A percentile compares a stretch with the other conserved stretches of the same genome.
Conservation (phyloP, 2,113 vertebrate genomes). For the Probosciger aterrimus region DNA sequence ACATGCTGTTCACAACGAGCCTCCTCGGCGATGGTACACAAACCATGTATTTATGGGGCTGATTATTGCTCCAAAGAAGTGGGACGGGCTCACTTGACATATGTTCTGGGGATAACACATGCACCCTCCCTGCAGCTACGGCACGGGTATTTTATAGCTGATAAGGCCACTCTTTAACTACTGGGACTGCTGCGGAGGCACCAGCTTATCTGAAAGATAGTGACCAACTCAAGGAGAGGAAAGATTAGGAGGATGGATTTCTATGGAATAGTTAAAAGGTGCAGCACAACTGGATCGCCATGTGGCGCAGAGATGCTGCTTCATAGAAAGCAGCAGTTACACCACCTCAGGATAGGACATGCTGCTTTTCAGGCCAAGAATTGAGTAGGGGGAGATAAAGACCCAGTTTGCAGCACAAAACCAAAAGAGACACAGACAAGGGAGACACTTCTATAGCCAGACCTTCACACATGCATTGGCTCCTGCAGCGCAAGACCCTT, state of each 20-base stretch:
- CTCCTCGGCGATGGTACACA: neutral
- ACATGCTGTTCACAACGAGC: slow-evolving; percentile 4
- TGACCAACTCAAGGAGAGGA: neutral
- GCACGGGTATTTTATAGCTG: fast-evolving
- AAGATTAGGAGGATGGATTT: neutral
- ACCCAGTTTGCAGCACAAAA: neutral
- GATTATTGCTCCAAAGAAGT: neutral
- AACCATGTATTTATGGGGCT: neutral
- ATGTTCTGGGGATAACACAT: neutral
- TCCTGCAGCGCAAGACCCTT: neutral
- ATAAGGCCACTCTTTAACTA: neutral
- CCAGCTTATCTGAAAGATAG: neutral
- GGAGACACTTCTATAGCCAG: neutral
- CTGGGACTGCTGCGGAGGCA: neutral
- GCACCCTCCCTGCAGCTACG: neutral
- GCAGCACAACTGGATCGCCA: neutral
- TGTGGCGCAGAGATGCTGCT: fast-evolving
- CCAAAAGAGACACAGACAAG: neutral
- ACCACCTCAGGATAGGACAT: neutral
- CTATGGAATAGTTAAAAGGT: neutral
- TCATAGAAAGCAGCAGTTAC: neutral
- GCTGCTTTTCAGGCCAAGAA: neutral
- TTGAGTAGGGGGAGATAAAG: neutral
- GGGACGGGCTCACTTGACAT: neutral
- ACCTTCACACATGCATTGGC: fast-evolving